These are phyloP conservation scores for Tenebrosternarchus preto DNA, from an alignment of 2,113 vertebrate species.

Conservation along the genomic window DNA sequence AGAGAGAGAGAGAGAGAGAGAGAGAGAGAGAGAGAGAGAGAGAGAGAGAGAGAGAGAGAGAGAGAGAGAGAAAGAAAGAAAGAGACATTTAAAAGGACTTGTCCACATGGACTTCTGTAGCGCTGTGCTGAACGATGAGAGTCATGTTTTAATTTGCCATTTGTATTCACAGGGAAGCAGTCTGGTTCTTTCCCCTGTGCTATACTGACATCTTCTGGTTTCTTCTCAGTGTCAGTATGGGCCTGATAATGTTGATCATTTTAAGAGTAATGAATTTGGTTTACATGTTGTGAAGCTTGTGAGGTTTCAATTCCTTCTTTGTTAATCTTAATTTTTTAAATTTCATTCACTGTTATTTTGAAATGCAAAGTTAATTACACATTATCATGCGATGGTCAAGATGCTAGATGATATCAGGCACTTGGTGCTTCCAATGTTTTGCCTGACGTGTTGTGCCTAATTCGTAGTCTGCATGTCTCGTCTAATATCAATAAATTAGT, in stretches of 20 bases:
- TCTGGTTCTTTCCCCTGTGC: slow-evolving; percentile 62
- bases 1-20: slow-evolving; percentile 3
- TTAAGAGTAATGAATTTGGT: neutral
- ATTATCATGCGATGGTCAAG: neutral
- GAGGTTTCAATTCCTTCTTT: neutral
- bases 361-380: neutral
- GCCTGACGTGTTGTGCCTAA: slow-evolving; percentile 29
- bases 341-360: neutral
- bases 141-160: slow-evolving; percentile 29
- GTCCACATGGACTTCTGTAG: neutral
- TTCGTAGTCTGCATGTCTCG: slow-evolving; percentile 51
- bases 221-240: slow-evolving; percentile 25
- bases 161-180: slow-evolving; percentile 27
- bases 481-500: slow-evolving; percentile 62
- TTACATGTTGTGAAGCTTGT: neutral
- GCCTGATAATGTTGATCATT: neutral
- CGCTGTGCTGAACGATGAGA: slow-evolving; percentile 10
- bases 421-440: neutral
- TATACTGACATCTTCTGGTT: slow-evolving; percentile 81
- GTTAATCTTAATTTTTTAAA: neutral
- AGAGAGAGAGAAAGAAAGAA: slow-evolving; percentile 5
- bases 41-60: neutral
- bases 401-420: neutral
- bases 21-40: slow-evolving; percentile 22
- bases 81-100: slow-evolving; percentile 33